phyloP scores from a whole-genome alignment of 2,888 invertebrate genomes.

The Parnassius glacialis region DNA sequence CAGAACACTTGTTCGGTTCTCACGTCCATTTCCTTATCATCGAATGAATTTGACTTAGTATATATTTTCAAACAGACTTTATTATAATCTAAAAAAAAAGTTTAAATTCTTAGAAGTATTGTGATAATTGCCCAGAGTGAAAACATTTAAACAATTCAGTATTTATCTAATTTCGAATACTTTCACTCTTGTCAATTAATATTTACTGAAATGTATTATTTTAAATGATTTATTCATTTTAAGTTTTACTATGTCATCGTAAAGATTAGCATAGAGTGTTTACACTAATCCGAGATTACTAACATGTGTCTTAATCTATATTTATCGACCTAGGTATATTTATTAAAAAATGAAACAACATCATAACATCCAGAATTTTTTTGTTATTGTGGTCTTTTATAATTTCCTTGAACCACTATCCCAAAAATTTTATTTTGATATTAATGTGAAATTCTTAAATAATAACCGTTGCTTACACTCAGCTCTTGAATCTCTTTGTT shows the following conservation, averaged over 20 bases:
- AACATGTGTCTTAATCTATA: not conserved
- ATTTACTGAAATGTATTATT: not conserved
- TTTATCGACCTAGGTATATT: too few species aligned
- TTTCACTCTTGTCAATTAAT: slow-evolving; percentile 22
- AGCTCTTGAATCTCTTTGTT: too few species aligned
- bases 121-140: slow-evolving; percentile 57
- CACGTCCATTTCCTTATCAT: slow-evolving; percentile 31
- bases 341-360: too few species aligned
- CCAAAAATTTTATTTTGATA: too few species aligned
- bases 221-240: not conserved
- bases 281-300: not conserved
- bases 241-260: too few species aligned
- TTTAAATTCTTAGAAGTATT: slow-evolving; percentile 31
- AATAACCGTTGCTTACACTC: too few species aligned
- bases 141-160: not conserved
- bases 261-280: too few species aligned
- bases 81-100: not conserved
- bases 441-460: too few species aligned
- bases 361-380: too few species aligned
- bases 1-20: slow-evolving; percentile 40
- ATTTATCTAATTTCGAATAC: not conserved
- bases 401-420: too few species aligned
- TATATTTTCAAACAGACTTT: not conserved
- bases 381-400: too few species aligned
- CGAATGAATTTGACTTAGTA: not conserved